Evolutionary conservation across 2,113 vertebrate genomes (phyloP).

Genomic region (Pluvialis apricaria): DNA sequence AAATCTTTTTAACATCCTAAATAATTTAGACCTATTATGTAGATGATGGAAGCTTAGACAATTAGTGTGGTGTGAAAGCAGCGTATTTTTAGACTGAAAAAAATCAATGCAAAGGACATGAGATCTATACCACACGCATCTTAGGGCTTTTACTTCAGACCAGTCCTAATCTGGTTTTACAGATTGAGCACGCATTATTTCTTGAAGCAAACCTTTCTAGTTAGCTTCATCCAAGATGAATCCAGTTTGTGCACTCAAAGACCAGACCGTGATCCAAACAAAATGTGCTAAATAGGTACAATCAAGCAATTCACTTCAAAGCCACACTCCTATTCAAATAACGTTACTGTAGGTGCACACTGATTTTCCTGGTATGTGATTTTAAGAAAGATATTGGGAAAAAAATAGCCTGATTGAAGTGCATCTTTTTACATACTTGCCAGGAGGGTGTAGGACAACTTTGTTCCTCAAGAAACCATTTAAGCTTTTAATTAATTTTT

Average conservation of each 20-base stretch:
- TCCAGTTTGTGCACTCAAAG: not conserved
- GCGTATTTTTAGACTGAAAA: not conserved
- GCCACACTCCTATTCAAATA: not conserved
- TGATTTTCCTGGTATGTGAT: not conserved
- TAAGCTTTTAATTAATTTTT: not conserved
- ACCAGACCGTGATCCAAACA: not conserved
- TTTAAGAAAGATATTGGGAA: not conserved
- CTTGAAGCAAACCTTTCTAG: not conserved
- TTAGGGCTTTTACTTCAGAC: not conserved
- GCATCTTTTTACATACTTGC: not conserved
- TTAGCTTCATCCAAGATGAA: not conserved
- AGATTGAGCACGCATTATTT: not conserved
- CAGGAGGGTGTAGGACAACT: not conserved
- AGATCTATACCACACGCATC: not conserved
- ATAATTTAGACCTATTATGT: not conserved
- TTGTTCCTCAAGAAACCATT: not conserved
- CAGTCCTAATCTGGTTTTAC: not conserved
- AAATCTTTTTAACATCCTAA: not conserved
- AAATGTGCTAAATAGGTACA: not conserved
- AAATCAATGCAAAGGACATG: not conserved
- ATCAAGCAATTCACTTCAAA: not conserved
- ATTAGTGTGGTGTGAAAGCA: not conserved
- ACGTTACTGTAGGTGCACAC: not conserved
- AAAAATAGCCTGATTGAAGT: not conserved
- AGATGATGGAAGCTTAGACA: not conserved